These are phyloP conservation scores for Acropora yongei DNA, from an alignment of 64 coral and sea anemone genomes.

Conservation along the genomic window DNA sequence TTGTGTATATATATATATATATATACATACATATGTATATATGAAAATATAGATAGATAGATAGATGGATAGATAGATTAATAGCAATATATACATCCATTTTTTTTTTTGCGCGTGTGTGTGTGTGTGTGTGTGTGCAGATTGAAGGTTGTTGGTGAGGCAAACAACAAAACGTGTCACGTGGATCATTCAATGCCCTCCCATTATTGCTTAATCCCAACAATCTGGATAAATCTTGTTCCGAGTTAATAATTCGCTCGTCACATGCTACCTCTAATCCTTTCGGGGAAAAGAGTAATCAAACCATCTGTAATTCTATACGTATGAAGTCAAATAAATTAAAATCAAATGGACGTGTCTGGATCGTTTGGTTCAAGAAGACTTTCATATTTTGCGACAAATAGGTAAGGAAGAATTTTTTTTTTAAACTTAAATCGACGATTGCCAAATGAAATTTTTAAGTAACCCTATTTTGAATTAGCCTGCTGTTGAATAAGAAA, in stretches of 20 bases:
- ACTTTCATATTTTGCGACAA: not conserved
- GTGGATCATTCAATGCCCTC: not conserved
- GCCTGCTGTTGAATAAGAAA: no score
- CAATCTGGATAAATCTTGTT: not conserved
- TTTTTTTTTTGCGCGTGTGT: no score
- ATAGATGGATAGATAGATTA: no score
- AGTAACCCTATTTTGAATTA: no score
- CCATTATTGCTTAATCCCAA: not conserved
- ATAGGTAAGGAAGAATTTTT: not conserved
- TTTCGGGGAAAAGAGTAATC: not conserved
- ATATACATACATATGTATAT: no score
- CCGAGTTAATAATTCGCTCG: conserved; percentile 20
- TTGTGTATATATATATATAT: no score
- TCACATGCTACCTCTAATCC: not conserved
- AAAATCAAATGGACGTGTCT: conserved; percentile 1
- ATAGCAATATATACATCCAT: no score
- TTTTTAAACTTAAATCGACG: not conserved
- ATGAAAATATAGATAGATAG: no score
- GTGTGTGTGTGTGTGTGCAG: no score
- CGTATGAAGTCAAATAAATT: not conserved
- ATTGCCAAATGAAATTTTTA: not conserved
- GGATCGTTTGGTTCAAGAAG: not conserved
- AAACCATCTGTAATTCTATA: conserved; percentile 5
- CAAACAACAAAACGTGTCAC: not conserved
- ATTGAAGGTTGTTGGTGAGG: no score